Conservation (phyloP, 2,888 invertebrate species). For the Leptarthrus brevirostris region DNA sequence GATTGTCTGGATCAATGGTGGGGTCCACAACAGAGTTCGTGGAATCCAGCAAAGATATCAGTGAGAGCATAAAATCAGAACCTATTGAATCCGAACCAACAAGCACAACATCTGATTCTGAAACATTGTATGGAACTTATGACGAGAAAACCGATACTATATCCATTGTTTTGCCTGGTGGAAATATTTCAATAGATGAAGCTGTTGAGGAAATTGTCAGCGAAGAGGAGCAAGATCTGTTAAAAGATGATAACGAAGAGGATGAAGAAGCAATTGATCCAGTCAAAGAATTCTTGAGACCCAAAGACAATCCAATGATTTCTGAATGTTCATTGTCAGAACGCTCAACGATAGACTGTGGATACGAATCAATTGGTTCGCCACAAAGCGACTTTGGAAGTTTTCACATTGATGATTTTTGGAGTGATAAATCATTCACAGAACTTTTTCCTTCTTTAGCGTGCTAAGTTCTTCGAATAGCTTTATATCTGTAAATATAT, state of each 20-base stretch:
- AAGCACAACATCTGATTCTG: conserved; percentile 61
- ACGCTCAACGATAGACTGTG: conserved; percentile 70
- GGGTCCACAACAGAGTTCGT: conserved; percentile 85
- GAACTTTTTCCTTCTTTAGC: conserved; percentile 82
- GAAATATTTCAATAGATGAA: conserved; percentile 70
- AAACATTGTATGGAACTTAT: conserved; percentile 78
- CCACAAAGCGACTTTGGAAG: conserved; percentile 62
- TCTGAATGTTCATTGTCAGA: conserved; percentile 62
- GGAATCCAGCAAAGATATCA: conserved; percentile 76
- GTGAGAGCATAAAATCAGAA: conserved; percentile 53
- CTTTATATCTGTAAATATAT: conserved; percentile 25
- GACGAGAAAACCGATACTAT: conserved; percentile 80
- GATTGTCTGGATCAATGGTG: conserved; percentile 80
- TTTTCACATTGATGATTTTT: conserved; percentile 70
- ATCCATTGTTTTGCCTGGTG: conserved; percentile 76
- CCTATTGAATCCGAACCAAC: conserved; percentile 44
- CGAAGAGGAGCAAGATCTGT: conserved; percentile 62
- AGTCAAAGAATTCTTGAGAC: conserved; percentile 60
- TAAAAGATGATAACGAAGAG: no score
- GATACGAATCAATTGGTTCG: conserved; percentile 76
- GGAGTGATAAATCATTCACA: conserved; percentile 78
- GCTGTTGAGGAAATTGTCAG: conserved; percentile 66
- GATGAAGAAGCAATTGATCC: conserved; percentile 62
- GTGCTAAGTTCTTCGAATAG: conserved; percentile 60
- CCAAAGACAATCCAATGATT: neutral